Evolutionary conservation across 2,888 invertebrate species (phyloP).

Genomic region (Erynnis tages): DNA sequence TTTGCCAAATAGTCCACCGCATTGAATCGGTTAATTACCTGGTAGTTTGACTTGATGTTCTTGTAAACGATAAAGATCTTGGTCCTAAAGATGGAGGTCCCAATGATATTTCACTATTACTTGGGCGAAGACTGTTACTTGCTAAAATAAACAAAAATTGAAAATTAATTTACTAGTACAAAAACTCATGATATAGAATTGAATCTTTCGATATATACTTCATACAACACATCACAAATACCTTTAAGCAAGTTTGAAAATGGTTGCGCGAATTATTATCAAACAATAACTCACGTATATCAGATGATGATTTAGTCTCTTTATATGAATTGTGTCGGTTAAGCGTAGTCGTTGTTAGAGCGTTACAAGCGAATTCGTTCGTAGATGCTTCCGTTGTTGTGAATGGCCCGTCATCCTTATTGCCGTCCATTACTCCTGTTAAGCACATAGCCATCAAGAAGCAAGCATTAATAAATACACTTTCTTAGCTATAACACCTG

Average conservation of each 20-base stretch:
- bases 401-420: conserved; percentile 59
- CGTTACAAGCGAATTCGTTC: conserved; percentile 58
- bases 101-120: conserved; percentile 72
- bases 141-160: too few relatives aligned
- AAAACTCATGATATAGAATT: too few relatives aligned
- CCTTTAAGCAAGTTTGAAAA: neutral
- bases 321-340: conserved; percentile 76
- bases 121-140: conserved; percentile 59
- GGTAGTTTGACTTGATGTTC: conserved; percentile 55
- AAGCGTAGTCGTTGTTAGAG: conserved; percentile 54
- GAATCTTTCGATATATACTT: too few relatives aligned
- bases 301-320: conserved; percentile 65
- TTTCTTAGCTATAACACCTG: neutral
- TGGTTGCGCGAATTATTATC: conserved; percentile 1
- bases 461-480: neutral
- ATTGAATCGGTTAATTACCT: too few relatives aligned
- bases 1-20: too few relatives aligned
- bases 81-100: conserved; percentile 69
- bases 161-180: too few relatives aligned
- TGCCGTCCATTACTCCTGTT: conserved; percentile 60
- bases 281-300: conserved; percentile 56
- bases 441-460: conserved; percentile 10
- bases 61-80: conserved; percentile 70
- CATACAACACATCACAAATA: conserved; percentile 14
- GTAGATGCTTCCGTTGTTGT: conserved; percentile 44